Evolutionary conservation across 2,113 vertebrate species (phyloP).

Genomic region (Ramphastos sulfuratus): DNA sequence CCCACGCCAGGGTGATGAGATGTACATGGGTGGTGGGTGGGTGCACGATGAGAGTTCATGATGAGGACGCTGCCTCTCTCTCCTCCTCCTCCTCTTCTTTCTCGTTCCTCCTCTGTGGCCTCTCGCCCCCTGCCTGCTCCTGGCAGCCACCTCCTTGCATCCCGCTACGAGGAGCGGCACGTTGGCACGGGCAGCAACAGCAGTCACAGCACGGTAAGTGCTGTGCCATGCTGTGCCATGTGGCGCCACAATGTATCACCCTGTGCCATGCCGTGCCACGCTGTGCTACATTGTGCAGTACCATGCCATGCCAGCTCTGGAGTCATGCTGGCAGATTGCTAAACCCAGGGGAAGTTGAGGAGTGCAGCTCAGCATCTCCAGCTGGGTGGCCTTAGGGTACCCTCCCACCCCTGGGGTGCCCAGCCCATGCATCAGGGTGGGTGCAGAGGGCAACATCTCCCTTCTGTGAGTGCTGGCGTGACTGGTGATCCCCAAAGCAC

Average conservation of each 20-base stretch:
- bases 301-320: not conserved
- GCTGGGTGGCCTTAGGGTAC: fast-evolving
- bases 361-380: not conserved
- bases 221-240: not conserved
- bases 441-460: fast-evolving
- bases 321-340: too few species aligned
- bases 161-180: conserved; percentile 86
- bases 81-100: not conserved
- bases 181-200: conserved; percentile 76
- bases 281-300: fast-evolving
- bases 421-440: not conserved
- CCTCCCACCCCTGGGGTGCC: not conserved
- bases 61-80: not conserved
- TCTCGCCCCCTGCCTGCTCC: not conserved
- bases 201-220: conserved; percentile 80
- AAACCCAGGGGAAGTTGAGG: too few species aligned
- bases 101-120: not conserved
- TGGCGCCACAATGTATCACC: fast-evolving
- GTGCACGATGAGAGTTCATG: not conserved
- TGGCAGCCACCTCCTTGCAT: conserved; percentile 89
- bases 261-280: not conserved
- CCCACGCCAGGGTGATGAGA: fast-evolving
- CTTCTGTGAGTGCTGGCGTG: not conserved
- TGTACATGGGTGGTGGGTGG: fast-evolving
- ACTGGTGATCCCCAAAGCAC: too few species aligned